A percentile compares a stretch with the other conserved stretches of the same genome.
Evolutionary conservation across 2,113 vertebrate species (phyloP).

Genomic region (Alectura lathami): DNA sequence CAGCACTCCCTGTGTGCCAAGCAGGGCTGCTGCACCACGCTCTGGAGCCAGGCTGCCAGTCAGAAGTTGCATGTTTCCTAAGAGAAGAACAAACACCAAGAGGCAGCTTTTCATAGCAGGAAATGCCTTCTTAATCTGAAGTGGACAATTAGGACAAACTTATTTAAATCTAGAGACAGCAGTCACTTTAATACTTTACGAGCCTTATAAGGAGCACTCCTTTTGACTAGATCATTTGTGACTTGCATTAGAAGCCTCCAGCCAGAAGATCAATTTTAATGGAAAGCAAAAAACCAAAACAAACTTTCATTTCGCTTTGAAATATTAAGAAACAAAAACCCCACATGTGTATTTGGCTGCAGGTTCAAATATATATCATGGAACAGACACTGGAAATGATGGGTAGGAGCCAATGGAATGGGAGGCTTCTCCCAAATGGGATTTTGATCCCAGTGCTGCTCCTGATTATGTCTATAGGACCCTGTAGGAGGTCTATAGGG

Average conservation of each 20-base stretch:
- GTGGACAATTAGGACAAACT: neutral
- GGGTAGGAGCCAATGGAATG: neutral
- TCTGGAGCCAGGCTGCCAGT: neutral
- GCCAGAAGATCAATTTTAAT: neutral
- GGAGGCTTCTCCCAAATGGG: neutral
- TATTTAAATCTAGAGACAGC: neutral
- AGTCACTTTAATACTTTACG: neutral
- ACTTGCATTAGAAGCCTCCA: neutral
- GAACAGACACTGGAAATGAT: neutral
- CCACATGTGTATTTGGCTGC: neutral
- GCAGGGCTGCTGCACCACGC: neutral
- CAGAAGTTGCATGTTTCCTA: neutral
- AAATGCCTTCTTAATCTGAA: conserved; percentile 57
- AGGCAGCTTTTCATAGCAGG: conserved; percentile 16
- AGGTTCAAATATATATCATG: neutral
- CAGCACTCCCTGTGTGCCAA: accelerated
- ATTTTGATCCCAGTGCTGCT: neutral
- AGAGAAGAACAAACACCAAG: conserved; percentile 5
- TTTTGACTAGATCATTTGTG: neutral
- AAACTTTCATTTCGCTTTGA: neutral
- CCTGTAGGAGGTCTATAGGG: neutral
- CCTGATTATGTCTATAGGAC: neutral
- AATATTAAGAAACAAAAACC: neutral
- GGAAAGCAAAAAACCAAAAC: neutral
- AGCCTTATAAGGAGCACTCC: neutral